Evolutionary conservation across 2,888 invertebrate species (phyloP), one percentile per base, ranked within the genome.

Genomic region (Blera fallax): DNA sequence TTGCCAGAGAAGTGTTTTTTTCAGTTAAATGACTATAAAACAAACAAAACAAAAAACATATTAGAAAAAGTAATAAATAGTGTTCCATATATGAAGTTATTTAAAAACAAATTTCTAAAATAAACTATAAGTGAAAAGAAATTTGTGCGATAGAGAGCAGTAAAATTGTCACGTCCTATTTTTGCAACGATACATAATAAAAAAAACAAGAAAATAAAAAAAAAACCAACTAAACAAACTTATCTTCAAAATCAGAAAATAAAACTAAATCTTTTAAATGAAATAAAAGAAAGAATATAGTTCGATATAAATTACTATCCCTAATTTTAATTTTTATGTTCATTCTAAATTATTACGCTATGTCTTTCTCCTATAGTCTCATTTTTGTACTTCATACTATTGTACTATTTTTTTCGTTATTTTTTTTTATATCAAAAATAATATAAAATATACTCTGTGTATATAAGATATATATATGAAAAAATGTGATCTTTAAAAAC

Each of bases 91-190:
- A 67, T 62, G 16, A 78, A 78, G 58, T 67, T 67, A 60, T 76
- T 76, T 67, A 58, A 56, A 74, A 45, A 24, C 32, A 70, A 18
- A 43, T 56, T 79, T 79, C 72, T 72, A 79, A 79, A 72, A 54
- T 79, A 73, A 64, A 48, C 64, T 72, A 37, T 79, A 72, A 79
- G 72, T 54, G 14, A 50, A 18, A 45, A 45, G 50, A 48, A 56
- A 56, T 34, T 40, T 45, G 50, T 60, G 16, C 40, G 43, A 43
- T 73, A 34, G 34, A 52, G 21, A 70, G 64, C 60, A 82, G 76
- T 67, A 79, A 81, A 74, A 67, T 87, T 84, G 91, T 91, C 91
- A 92, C 91, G 92, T 91, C 92, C 91, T 92, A 91, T 91, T 91
- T 91, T 91, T 92, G 91, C 91, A 92, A 91, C 91, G 91, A 91